A percentile compares a stretch with the other conserved stretches of the same genome.
Evolutionary conservation across 2,797 vertebrate species (phyloP).

Genomic region (Falco biarmicus): DNA sequence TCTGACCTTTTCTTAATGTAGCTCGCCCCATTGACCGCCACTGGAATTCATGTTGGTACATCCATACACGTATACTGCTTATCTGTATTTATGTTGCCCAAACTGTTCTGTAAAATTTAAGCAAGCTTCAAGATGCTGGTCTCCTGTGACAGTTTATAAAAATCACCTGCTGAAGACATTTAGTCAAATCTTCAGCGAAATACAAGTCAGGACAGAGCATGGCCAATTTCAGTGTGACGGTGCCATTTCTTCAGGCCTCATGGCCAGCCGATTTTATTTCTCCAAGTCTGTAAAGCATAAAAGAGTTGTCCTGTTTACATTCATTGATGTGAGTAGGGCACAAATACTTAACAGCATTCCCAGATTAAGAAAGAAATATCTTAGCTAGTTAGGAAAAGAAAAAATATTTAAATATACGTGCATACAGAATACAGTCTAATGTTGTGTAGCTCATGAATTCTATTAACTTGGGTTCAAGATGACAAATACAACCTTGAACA

Average conservation of each 20-base stretch:
- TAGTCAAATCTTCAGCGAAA: not conserved
- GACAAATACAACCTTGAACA: not conserved
- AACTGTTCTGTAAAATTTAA: not conserved
- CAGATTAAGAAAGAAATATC: not conserved
- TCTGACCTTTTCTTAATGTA: not conserved
- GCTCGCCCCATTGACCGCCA: not conserved
- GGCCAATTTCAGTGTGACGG: rapidly evolving
- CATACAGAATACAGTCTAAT: not conserved
- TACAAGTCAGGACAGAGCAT: not conserved
- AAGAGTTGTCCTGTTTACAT: not conserved
- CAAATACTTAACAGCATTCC: not conserved
- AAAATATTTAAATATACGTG: not conserved
- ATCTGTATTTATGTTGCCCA: rapidly evolving
- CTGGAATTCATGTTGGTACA: not conserved
- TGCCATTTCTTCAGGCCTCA: not conserved
- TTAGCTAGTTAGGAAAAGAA: not conserved
- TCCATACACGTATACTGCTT: not conserved
- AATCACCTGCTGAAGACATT: not conserved
- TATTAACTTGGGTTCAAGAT: not conserved
- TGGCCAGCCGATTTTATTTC: not conserved
- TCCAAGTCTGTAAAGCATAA: not conserved
- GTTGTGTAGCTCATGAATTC: not conserved
- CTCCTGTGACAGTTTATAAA: not conserved
- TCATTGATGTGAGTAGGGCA: not conserved
- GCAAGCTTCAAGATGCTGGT: not conserved